Base-by-base conservation (phyloP, 2,113 vertebrate species). In the Caranx ignobilis region DNA sequence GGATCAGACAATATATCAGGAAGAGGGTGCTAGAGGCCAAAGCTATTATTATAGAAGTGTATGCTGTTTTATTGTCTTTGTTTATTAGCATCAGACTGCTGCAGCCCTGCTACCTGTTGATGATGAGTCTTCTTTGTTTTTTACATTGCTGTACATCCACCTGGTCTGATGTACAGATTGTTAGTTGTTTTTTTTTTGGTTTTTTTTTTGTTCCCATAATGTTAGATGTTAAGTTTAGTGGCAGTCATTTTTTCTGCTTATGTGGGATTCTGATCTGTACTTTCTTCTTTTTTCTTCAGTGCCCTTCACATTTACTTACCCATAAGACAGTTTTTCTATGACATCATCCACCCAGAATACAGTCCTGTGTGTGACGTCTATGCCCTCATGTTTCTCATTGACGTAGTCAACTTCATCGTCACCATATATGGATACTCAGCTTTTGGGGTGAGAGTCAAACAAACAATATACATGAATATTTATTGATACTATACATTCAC, bases 361-460 rank as follows among this genome's bases (percentile, higher is more conserved):
- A 96, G 94, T 59, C 91, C 91, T 0, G 92, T 94, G 57, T 94
- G 89, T 37, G 90, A 95, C 2, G 88, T 94, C 45, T 95, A 94
- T 6, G 93, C 93, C 8, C 81, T 95, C 45, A 94, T 92, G 91
- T 96, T 96, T 73, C 84, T 94, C 64, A 91, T 93, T 3, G 95
- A 96, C 7, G 92, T 93, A 0, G 92, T 96, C 79, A 95, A 94
- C 88, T 96, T 95, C 37, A 93, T 95, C 19, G 72, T 96, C 59
- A 89, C 94, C 48, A 95, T 95, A 68, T 95, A 95, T 61, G 94
- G 95, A 74, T 95, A 93, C 79, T 94, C 91, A 94, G 95, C 94
- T 37, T 96, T 96, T 84, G 95, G 95, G 82, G 95, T 95, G 74
- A 93, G 94, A 60, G 64, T n/a, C 59, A 74, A 61, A 57, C 6